Evolutionary conservation across 2,797 vertebrate species (phyloP).

Genomic region (Melanotaenia trifasciata): DNA sequence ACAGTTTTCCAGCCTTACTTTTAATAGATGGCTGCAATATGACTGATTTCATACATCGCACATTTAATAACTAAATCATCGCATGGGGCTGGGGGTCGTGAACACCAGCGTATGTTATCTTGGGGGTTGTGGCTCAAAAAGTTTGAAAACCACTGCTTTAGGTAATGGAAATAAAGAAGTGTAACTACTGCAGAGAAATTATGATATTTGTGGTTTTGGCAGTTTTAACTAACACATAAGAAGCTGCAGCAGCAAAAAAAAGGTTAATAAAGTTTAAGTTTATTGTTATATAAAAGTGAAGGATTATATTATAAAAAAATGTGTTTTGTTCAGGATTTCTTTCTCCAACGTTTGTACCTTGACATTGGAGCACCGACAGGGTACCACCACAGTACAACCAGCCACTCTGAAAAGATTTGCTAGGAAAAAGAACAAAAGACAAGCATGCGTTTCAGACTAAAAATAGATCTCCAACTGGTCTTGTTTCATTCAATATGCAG

Average conservation of each 20-base stretch:
- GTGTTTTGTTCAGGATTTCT: slow-evolving; percentile 16
- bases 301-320: neutral
- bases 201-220: neutral
- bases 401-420: slow-evolving; percentile 8
- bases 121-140: too few relatives aligned
- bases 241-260: neutral
- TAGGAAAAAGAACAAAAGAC: neutral
- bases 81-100: too few relatives aligned
- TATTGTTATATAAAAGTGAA: too few relatives aligned
- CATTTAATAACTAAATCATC: too few relatives aligned
- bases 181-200: neutral
- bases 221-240: neutral
- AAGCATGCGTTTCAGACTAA: slow-evolving; percentile 43
- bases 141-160: too few relatives aligned
- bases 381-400: slow-evolving; percentile 16
- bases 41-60: too few relatives aligned
- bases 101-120: too few relatives aligned
- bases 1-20: too few relatives aligned
- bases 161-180: neutral
- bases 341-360: slow-evolving; percentile 29
- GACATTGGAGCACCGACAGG: slow-evolving; percentile 14
- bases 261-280: too few relatives aligned
- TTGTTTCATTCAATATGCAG: slow-evolving; percentile 72
- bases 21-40: too few relatives aligned
- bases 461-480: slow-evolving; percentile 64